Base-by-base conservation (phyloP, 2,888 invertebrate genomes). In the Spatulosminthurus flaviceps region DNA sequence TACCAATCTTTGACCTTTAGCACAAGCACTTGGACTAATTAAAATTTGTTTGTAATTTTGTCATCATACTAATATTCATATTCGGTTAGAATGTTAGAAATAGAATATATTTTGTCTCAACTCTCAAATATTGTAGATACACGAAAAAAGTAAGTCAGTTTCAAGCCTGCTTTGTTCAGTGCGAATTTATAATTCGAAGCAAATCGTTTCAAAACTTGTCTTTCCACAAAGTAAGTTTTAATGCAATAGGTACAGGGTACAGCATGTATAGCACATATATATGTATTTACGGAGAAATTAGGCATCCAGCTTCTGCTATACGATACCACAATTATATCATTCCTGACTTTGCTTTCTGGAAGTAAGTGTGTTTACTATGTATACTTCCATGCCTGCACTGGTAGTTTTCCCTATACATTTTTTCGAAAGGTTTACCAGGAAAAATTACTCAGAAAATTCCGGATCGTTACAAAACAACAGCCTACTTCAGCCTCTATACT, bases 1-100 rank as follows among this genome's bases (percentile, higher is more conserved):
- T 64, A 22, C 64, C 64, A 64, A 64, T 64, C 7, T 64, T 64
- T 64, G 64, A 64, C 64, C 64, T 64, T 64, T 64, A 64, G 24
- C 24, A 64, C 24, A 64, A 64, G 64, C 64, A 64, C 64, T 64
- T 64, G 64, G 24, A 16, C 24, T 64, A 64, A 64, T 64, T 64
- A 64, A 64, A 64, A 24, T 64, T 64, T 64, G 64, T 64, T 64
- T 22, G 64, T 64, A 64, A 64, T 64, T 24, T n/a, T 64, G 16
- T 64, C 2, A 26, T 64, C 22, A 22, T 64, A 19, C 16, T 4
- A 19, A 2, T 51, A 19, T 51, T 11, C n/a, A 11, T 51, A 51
- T 51, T 34, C 34, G 5, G 9, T 34, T 7, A 9, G 51, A 5
- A 51, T 2, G 51, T 5, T 7, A 34, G 51, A 51, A 2, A 51